Conservation (phyloP, 2,113 vertebrate species). For the Neogobius melanostomus region DNA sequence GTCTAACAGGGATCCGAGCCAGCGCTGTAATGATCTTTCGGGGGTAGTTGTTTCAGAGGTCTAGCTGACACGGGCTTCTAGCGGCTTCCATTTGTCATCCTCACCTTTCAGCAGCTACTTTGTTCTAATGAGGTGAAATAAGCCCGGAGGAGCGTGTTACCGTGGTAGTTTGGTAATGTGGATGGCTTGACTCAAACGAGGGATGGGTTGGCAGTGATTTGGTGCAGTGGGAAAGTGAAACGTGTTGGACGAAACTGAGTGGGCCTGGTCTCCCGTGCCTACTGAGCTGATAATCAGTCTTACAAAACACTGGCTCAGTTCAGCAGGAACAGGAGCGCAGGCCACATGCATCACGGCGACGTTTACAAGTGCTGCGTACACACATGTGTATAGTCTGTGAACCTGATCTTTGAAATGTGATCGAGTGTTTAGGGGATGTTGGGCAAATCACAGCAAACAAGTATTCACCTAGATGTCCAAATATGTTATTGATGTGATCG, state of each 20-base stretch:
- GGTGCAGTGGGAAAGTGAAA: background rate
- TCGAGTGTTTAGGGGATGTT: too few relatives aligned
- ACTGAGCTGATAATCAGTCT: conserved; percentile 99
- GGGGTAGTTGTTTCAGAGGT: conserved; percentile 4
- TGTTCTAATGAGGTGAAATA: conserved; percentile 21
- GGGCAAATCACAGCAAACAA: too few relatives aligned
- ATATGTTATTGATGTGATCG: too few relatives aligned
- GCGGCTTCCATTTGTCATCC: conserved; percentile 20
- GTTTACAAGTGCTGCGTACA: too few relatives aligned
- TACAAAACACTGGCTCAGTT: conserved; percentile 98
- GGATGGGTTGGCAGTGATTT: conserved; percentile 19
- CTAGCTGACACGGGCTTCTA: conserved; percentile 5
- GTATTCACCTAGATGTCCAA: too few relatives aligned
- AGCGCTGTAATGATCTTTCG: conserved; percentile 6
- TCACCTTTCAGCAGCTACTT: conserved; percentile 25
- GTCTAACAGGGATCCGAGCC: background rate
- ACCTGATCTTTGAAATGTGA: too few relatives aligned
- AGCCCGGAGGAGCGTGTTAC: conserved; percentile 8
- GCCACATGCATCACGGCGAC: conserved; percentile 57
- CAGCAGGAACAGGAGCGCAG: conserved; percentile 99
- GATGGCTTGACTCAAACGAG: conserved; percentile 13
- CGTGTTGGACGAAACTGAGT: conserved; percentile 16
- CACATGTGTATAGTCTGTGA: too few relatives aligned
- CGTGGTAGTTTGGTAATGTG: conserved; percentile 17
- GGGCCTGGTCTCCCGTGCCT: conserved; percentile 98